phyloP scores from a whole-genome alignment of 2,797 vertebrate species.

The Gallinago nigripennis region DNA sequence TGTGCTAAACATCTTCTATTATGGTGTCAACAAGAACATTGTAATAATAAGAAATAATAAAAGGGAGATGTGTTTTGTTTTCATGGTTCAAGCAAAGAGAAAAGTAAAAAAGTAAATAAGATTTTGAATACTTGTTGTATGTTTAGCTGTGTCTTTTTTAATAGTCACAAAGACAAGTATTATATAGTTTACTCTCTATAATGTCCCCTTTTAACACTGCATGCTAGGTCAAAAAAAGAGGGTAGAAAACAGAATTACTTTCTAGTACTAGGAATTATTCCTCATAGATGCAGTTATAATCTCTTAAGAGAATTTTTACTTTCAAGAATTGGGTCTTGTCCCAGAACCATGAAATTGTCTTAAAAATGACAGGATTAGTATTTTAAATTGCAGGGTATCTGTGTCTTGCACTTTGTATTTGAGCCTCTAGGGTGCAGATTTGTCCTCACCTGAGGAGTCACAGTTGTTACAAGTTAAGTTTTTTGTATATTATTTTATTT shows the following conservation, averaged over 20 bases:
- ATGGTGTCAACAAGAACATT: neutral
- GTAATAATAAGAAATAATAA: neutral
- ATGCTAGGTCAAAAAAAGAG: neutral
- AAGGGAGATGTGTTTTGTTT: neutral
- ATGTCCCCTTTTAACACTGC: neutral
- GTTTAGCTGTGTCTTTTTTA: neutral
- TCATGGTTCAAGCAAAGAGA: neutral
- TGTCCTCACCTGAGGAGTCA: neutral
- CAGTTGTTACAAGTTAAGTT: neutral
- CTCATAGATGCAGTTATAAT: neutral
- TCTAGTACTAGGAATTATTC: neutral
- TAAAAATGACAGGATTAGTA: neutral
- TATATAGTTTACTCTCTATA: neutral
- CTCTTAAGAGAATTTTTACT: neutral
- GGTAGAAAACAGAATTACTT: neutral
- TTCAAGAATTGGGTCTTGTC: neutral
- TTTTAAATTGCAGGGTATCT: neutral
- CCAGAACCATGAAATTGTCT: neutral
- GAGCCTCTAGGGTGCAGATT: neutral
- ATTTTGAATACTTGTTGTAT: neutral
- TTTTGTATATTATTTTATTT: neutral
- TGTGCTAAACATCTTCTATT: neutral
- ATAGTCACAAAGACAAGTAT: neutral
- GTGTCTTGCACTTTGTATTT: neutral
- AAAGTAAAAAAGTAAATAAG: neutral